A percentile compares a stretch with the other conserved stretches of the same genome.
Evolutionary conservation across 2,797 vertebrate genomes (phyloP).

Genomic region (Steatocranus sp.): DNA sequence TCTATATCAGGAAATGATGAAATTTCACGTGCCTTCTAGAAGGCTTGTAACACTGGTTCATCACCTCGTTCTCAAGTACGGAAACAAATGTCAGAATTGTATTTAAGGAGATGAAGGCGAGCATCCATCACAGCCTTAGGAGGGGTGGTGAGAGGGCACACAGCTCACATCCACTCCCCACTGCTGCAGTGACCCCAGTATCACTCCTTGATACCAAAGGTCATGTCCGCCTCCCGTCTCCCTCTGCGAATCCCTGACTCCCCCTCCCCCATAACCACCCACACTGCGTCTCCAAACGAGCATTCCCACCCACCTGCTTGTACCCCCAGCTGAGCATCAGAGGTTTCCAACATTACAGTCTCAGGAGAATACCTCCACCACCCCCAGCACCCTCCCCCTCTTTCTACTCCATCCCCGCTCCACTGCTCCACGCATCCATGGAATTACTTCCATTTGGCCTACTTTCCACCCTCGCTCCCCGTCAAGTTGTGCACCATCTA

Average conservation of each 20-base stretch:
- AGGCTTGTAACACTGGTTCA: neutral
- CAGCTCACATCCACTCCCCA: conserved; percentile 20
- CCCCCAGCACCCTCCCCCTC: neutral
- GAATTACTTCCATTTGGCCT: conserved; percentile 79
- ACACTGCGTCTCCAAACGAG: conserved; percentile 42
- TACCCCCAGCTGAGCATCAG: conserved; percentile 63
- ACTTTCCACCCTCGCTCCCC: conserved; percentile 63
- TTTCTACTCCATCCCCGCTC: conserved; percentile 5
- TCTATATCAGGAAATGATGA: conserved; percentile 11
- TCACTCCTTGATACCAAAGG: conserved; percentile 60
- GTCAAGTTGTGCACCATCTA: conserved; percentile 57
- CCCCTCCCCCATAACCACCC: conserved; percentile 34
- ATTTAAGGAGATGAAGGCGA: conserved; percentile 18
- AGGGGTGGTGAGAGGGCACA: neutral
- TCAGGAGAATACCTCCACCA: conserved; percentile 37
- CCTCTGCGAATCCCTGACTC: neutral
- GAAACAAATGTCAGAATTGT: conserved; percentile 14
- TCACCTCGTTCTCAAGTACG: conserved; percentile 3
- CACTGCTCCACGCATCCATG: conserved; percentile 47
- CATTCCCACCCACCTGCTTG: conserved; percentile 68
- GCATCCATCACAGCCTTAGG: conserved; percentile 21
- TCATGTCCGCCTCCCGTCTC: conserved; percentile 33
- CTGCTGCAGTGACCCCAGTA: conserved; percentile 46
- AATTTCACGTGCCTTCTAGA: conserved; percentile 1
- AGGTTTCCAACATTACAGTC: conserved; percentile 52